These are phyloP conservation scores for Sebastes glaucus DNA, from an alignment of 2,797 vertebrate genomes.

Conservation along the genomic window DNA sequence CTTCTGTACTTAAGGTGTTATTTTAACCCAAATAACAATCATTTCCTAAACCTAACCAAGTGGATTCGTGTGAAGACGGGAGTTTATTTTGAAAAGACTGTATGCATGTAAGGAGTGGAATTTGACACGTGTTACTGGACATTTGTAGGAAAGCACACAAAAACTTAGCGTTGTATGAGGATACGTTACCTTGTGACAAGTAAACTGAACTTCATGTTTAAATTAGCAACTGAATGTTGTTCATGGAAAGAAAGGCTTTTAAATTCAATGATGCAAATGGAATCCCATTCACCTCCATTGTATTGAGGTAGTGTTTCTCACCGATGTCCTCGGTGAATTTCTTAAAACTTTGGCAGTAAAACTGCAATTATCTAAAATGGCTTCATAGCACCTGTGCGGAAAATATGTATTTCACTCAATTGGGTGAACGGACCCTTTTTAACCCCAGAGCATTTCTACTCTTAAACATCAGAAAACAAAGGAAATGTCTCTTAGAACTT, in stretches of 20 bases:
- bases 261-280: not conserved
- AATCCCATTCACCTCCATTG: not conserved
- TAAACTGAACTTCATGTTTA: not conserved
- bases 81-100: too few species aligned
- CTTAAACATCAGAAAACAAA: not conserved
- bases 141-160: too few species aligned
- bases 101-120: too few species aligned
- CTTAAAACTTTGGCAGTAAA: not conserved
- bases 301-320: not conserved
- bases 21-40: too few species aligned
- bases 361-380: not conserved
- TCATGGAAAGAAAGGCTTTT: not conserved
- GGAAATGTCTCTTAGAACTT: not conserved
- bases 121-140: too few species aligned
- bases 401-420: not conserved
- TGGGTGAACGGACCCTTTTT: too few species aligned
- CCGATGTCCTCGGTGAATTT: not conserved
- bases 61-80: rapidly evolving
- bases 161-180: too few species aligned
- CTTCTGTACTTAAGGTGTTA: too few species aligned
- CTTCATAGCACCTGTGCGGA: not conserved
- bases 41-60: too few species aligned
- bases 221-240: not conserved
- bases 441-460: not conserved
- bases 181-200: not conserved